phyloP scores from a whole-genome alignment of 2,797 vertebrate genomes.

The Xyrichtys novacula region DNA sequence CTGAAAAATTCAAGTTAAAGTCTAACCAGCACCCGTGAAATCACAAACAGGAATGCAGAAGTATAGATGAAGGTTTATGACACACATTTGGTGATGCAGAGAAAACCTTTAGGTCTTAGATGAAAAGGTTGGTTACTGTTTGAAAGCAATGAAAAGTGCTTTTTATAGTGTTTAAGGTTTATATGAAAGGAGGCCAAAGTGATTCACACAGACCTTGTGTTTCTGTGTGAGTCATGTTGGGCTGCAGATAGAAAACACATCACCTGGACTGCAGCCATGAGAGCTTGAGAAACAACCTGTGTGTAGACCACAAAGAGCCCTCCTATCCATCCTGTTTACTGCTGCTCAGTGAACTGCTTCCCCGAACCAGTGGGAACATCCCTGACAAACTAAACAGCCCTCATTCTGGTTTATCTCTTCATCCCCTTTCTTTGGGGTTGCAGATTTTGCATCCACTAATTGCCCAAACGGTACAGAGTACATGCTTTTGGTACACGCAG shows the following conservation, averaged over 20 bases:
- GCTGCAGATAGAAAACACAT: slow-evolving; percentile 29
- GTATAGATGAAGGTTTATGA: slow-evolving; percentile 12
- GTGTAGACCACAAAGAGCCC: background rate
- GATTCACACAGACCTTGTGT: slow-evolving; percentile 17
- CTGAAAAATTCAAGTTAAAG: slow-evolving; percentile 7
- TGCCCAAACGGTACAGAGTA: background rate
- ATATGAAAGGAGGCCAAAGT: slow-evolving; percentile 14
- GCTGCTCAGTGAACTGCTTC: slow-evolving; percentile 14
- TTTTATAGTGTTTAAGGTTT: slow-evolving; percentile 37
- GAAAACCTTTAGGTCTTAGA: slow-evolving; percentile 1
- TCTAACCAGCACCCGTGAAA: slow-evolving; percentile 2
- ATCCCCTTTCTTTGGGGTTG: slow-evolving; percentile 41
- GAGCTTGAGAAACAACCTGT: slow-evolving; percentile 27
- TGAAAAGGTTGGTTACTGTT: slow-evolving; percentile 18
- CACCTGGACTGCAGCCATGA: slow-evolving; percentile 45
- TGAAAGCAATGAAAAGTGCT: slow-evolving; percentile 25
- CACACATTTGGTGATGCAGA: slow-evolving; percentile 9
- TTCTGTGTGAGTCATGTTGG: slow-evolving; percentile 20
- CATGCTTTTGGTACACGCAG: slow-evolving; percentile 2
- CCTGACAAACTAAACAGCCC: slow-evolving; percentile 39
- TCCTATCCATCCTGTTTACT: slow-evolving; percentile 35
- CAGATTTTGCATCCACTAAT: slow-evolving; percentile 11
- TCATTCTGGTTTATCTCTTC: slow-evolving; percentile 44
- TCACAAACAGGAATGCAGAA: slow-evolving; percentile 15
- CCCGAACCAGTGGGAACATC: slow-evolving; percentile 26